Conservation (phyloP, 2,888 invertebrate species). For the Nomada ferruginata region DNA sequence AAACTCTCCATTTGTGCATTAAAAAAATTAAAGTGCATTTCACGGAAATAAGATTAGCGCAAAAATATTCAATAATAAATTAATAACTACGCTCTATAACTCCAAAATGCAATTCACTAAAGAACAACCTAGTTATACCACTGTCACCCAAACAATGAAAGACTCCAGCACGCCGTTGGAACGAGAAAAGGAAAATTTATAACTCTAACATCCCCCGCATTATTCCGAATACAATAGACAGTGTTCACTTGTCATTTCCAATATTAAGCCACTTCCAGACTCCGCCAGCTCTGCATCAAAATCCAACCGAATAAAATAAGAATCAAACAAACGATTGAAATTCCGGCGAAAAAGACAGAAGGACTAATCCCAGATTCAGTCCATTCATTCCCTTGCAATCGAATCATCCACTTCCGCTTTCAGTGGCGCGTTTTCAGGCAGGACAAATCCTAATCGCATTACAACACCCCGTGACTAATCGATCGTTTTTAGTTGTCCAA, state of each 20-base stretch:
- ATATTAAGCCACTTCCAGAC: too few relatives aligned
- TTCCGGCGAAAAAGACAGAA: not conserved
- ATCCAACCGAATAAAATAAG: not conserved
- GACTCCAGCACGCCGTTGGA: too few relatives aligned
- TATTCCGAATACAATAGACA: too few relatives aligned
- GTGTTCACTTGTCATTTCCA: too few relatives aligned
- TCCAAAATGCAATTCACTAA: too few relatives aligned
- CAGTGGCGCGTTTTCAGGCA: not conserved
- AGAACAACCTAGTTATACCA: too few relatives aligned
- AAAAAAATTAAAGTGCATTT: not conserved
- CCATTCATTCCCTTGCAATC: not conserved
- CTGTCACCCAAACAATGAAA: too few relatives aligned
- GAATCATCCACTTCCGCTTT: not conserved
- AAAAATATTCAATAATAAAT: not conserved
- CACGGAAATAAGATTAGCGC: too few relatives aligned
- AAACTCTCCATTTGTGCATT: not conserved
- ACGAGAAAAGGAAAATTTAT: too few relatives aligned
- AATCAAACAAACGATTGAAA: not conserved
- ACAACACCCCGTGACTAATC: conserved; percentile 9
- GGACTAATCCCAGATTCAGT: not conserved
- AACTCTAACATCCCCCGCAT: too few relatives aligned
- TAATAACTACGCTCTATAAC: not conserved
- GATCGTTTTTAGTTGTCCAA: conserved; percentile 34
- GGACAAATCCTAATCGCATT: conserved; percentile 13
- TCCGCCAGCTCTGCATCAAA: not conserved